Conservation (phyloP, 2,113 vertebrate species). For the Hemibagrus wyckioides region DNA sequence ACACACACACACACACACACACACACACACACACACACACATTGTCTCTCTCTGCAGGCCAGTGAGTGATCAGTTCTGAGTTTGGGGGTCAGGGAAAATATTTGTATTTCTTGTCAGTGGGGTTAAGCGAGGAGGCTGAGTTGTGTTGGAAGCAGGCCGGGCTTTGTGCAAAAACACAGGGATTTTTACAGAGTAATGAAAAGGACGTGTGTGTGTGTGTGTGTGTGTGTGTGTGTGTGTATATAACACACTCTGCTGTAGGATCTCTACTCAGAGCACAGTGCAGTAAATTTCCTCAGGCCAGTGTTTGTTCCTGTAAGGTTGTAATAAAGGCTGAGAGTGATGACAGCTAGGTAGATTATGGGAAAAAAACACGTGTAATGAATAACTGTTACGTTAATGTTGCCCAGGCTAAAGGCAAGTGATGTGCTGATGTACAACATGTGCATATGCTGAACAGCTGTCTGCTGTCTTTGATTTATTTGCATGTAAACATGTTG, state of each 20-base stretch:
- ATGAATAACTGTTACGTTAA: slow-evolving; percentile 22
- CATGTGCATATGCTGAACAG: background rate
- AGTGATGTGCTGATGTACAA: background rate
- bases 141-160: slow-evolving; percentile 39
- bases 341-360: slow-evolving; percentile 16
- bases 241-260: background rate
- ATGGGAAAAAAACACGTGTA: background rate
- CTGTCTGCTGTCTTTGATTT: slow-evolving; percentile 12
- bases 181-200: slow-evolving; percentile 14
- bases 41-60: background rate
- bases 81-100: slow-evolving; percentile 43
- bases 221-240: no score
- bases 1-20: background rate
- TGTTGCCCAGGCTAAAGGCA: background rate
- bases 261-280: background rate
- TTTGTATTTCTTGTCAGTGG: slow-evolving; percentile 45
- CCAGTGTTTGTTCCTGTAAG: slow-evolving; percentile 17
- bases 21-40: slow-evolving; percentile 2
- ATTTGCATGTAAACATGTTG: slow-evolving; percentile 2
- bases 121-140: slow-evolving; percentile 33
- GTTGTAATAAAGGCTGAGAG: slow-evolving; percentile 42
- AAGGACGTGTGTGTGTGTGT: no score
- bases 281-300: slow-evolving; percentile 10
- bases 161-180: slow-evolving; percentile 7
- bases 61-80: slow-evolving; percentile 39